phyloP scores from a whole-genome alignment of 2,888 invertebrate genomes.

The Alentia gelatinosa region DNA sequence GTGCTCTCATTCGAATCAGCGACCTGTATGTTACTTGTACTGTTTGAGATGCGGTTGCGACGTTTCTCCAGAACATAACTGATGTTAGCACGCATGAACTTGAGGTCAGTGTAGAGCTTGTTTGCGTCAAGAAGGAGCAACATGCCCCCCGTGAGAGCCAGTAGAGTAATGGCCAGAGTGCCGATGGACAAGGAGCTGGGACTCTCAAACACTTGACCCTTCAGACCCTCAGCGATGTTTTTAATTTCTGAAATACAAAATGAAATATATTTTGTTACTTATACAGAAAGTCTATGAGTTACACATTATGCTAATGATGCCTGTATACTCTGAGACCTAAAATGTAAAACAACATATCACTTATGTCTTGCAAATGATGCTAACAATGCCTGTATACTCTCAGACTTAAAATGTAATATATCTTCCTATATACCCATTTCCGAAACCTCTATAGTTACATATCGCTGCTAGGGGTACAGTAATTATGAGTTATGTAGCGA shows the following conservation, averaged over 20 bases:
- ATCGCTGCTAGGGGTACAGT: too few species aligned
- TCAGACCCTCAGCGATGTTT: slow-evolving; percentile 60
- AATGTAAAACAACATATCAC: too few species aligned
- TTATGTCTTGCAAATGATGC: too few species aligned
- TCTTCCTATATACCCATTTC: too few species aligned
- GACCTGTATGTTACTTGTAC: neutral
- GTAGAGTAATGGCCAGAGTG: slow-evolving; percentile 61
- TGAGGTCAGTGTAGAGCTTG: slow-evolving; percentile 63
- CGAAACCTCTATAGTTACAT: too few species aligned
- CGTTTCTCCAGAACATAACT: neutral
- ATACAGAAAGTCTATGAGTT: too few species aligned
- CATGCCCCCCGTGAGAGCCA: slow-evolving; percentile 56
- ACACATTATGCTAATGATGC: too few species aligned
- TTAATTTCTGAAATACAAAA: slow-evolving; percentile 56
- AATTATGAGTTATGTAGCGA: too few species aligned
- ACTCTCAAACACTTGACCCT: slow-evolving; percentile 61
- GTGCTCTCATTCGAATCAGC: neutral
- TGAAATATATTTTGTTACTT: too few species aligned
- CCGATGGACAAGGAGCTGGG: slow-evolving; percentile 61
- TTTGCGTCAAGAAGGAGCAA: slow-evolving; percentile 64
- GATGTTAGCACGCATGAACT: slow-evolving; percentile 59
- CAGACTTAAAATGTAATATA: too few species aligned
- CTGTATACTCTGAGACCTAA: too few species aligned
- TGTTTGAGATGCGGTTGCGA: neutral
- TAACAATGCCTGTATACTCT: too few species aligned